Percentiles rank a stretch among this genome's conserved stretches.
Conservation (phyloP, 1,140 invertebrate genomes). For the Hylaeus volcanicus region DNA sequence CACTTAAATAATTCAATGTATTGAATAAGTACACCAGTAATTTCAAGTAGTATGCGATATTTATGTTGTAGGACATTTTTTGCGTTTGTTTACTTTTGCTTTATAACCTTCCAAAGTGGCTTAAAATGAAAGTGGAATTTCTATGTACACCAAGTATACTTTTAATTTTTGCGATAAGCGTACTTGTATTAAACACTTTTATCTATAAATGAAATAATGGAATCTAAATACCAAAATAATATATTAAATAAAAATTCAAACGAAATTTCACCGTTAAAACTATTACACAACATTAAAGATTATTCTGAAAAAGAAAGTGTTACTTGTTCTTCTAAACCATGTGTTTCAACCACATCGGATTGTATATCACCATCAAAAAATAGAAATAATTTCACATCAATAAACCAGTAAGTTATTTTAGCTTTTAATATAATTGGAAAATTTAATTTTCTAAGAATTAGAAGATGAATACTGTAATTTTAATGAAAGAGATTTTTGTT, state of each 20-base stretch:
- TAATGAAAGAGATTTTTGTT: no score
- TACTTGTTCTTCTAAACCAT: neutral
- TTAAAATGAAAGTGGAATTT: neutral
- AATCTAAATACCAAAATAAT: neutral
- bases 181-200: neutral
- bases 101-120: neutral
- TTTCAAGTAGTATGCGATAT: neutral
- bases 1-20: neutral
- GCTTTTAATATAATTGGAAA: neutral
- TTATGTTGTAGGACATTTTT: neutral
- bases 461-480: no score
- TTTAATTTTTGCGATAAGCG: neutral
- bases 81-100: neutral
- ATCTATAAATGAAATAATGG: conserved; percentile 7
- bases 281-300: neutral
- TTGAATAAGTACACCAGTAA: neutral
- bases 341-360: neutral
- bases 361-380: neutral
- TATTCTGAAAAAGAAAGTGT: neutral
- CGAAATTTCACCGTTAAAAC: no score
- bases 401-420: conserved; percentile 13
- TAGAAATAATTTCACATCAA: neutral
- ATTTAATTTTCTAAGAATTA: neutral
- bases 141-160: no score
- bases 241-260: neutral